Evolutionary conservation across 2,113 vertebrate genomes (phyloP).

Genomic region (Chaetura pelagica): DNA sequence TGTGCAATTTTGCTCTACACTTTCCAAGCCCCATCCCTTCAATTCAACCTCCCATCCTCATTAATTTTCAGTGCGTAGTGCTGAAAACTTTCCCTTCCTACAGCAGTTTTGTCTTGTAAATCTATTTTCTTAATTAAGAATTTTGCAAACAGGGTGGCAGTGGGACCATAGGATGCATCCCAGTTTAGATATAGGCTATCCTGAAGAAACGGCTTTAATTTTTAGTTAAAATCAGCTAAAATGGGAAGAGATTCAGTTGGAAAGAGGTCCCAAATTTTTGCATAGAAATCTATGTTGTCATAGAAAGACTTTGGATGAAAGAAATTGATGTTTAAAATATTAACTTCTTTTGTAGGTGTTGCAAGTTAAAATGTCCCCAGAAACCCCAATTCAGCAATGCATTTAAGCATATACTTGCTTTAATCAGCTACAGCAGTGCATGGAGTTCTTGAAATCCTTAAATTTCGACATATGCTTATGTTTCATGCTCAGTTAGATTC

Average conservation of each 20-base stretch:
- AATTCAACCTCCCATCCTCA: not conserved
- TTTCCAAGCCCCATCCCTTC: not conserved
- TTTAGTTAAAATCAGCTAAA: not conserved
- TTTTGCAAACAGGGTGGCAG: not conserved
- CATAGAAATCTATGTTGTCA: not conserved
- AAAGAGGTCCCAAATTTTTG: not conserved
- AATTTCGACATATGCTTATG: not conserved
- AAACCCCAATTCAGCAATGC: not conserved
- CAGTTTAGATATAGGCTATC: not conserved
- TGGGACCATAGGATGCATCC: not conserved
- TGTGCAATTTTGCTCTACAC: not conserved
- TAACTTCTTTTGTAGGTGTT: not conserved
- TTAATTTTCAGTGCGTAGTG: not conserved
- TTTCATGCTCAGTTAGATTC: conserved; percentile 23
- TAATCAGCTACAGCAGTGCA: not conserved
- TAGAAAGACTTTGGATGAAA: not conserved
- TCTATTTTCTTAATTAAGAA: not conserved
- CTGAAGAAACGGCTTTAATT: not conserved
- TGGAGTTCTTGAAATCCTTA: not conserved
- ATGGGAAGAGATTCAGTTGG: not conserved
- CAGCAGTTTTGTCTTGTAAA: not conserved
- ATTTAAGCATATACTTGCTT: not conserved
- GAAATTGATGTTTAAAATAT: not conserved
- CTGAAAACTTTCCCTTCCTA: not conserved
- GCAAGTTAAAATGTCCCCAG: not conserved